phyloP scores from a whole-genome alignment of 2,113 vertebrate genomes.

The Anarrhichthys ocellatus region DNA sequence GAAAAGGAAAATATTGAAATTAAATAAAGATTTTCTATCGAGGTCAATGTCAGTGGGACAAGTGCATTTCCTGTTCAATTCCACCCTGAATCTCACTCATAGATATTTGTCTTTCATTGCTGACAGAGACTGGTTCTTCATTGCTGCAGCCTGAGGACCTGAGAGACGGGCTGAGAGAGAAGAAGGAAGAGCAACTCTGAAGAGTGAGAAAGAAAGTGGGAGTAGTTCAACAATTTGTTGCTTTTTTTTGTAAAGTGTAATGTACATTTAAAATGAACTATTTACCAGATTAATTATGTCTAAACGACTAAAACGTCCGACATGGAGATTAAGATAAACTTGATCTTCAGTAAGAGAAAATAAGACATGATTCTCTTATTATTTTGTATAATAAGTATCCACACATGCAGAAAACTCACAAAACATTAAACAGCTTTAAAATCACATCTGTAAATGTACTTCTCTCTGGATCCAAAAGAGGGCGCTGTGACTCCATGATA shows the following conservation, averaged over 20 bases:
- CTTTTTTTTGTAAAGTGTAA: neutral
- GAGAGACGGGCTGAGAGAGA: neutral
- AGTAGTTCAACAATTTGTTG: too few species aligned
- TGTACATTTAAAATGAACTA: neutral
- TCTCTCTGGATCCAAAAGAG: conserved; percentile 55
- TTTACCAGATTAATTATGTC: neutral
- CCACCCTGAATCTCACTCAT: neutral
- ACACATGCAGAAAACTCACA: neutral
- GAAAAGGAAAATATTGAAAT: neutral
- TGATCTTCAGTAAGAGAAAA: neutral
- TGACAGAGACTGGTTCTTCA: neutral
- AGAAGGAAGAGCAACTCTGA: neutral
- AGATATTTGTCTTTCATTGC: neutral
- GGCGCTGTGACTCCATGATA: conserved; percentile 61
- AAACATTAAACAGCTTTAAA: neutral
- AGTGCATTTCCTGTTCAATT: neutral
- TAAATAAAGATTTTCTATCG: neutral
- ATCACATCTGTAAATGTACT: neutral
- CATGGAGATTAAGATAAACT: neutral
- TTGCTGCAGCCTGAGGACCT: too few species aligned
- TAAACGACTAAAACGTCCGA: neutral
- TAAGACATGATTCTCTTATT: neutral
- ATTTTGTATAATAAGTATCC: neutral
- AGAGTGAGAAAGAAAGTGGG: neutral
- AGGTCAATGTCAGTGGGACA: neutral